Evolutionary conservation across 1,140 invertebrate genomes (phyloP).

Genomic region (Trinorchestia longiramus): DNA sequence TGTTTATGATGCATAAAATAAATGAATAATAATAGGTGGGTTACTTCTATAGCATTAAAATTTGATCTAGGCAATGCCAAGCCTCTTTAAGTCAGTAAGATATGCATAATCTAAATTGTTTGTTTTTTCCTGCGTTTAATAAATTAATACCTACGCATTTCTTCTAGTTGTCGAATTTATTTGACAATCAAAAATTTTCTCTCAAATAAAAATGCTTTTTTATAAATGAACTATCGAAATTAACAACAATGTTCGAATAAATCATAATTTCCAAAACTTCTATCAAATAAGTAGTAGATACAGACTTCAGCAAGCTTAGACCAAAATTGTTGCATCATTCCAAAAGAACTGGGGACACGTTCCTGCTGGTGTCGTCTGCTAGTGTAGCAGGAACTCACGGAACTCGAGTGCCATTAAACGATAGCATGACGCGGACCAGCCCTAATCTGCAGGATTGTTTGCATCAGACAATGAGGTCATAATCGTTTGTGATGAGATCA

Average conservation of each 20-base stretch:
- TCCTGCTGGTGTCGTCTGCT: neutral
- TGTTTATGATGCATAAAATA: too few relatives aligned
- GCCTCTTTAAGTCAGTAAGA: too few relatives aligned
- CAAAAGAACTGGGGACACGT: neutral
- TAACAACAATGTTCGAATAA: neutral
- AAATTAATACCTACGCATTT: neutral
- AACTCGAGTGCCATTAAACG: neutral
- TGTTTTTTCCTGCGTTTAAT: neutral
- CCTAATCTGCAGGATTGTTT: slow-evolving; percentile 42
- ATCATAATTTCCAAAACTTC: neutral
- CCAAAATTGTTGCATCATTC: neutral
- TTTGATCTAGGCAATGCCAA: too few relatives aligned
- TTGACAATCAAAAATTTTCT: neutral
- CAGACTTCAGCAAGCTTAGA: neutral
- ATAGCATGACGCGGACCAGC: neutral
- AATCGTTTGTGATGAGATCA: slow-evolving; percentile 15
- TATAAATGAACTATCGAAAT: neutral
- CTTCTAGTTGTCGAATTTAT: neutral
- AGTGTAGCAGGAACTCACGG: neutral
- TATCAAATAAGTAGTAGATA: neutral
- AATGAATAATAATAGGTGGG: too few relatives aligned
- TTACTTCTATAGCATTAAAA: too few relatives aligned
- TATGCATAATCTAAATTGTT: neutral
- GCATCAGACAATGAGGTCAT: slow-evolving; percentile 24
- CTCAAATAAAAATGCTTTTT: neutral